Evolutionary conservation across 2,888 invertebrate species (phyloP).

Genomic region (Orthosia cruda): DNA sequence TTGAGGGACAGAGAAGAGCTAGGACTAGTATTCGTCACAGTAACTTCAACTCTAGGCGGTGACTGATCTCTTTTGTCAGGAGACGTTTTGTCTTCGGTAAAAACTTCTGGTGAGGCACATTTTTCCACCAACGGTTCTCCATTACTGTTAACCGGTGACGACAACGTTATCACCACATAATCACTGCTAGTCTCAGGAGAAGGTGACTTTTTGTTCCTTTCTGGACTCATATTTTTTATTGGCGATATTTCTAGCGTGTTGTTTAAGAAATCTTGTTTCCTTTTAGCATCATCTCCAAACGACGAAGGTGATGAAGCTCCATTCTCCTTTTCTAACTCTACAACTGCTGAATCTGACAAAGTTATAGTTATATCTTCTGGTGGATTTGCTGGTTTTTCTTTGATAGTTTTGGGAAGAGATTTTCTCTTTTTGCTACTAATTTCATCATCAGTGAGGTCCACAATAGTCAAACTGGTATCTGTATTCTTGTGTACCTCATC

Average conservation of each 20-base stretch:
- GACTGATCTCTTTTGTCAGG: slow-evolving; percentile 86
- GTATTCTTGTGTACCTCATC: slow-evolving; percentile 31
- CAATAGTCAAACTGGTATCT: slow-evolving; percentile 27
- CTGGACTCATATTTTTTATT: slow-evolving; percentile 88
- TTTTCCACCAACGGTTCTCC: slow-evolving; percentile 85
- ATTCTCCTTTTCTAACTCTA: slow-evolving; percentile 65
- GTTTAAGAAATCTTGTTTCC: slow-evolving; percentile 91
- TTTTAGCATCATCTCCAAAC: slow-evolving; percentile 81
- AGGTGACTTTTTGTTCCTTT: slow-evolving; percentile 79
- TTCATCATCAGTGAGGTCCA: slow-evolving; percentile 10
- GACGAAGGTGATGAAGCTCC: slow-evolving; percentile 82
- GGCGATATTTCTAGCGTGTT: slow-evolving; percentile 93
- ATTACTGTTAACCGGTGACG: slow-evolving; percentile 85
- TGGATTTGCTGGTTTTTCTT: slow-evolving; percentile 39
- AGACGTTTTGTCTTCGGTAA: slow-evolving; percentile 87
- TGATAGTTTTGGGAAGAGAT: slow-evolving; percentile 30
- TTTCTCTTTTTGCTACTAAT: slow-evolving; percentile 13
- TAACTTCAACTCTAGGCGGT: slow-evolving; percentile 82
- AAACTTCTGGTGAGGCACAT: slow-evolving; percentile 86
- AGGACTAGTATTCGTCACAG: slow-evolving; percentile 78
- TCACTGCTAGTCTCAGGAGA: slow-evolving; percentile 84
- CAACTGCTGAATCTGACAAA: slow-evolving; percentile 63
- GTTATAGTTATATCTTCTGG: slow-evolving; percentile 70
- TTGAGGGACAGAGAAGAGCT: slow-evolving; percentile 85
- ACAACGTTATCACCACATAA: slow-evolving; percentile 84